phyloP scores from a whole-genome alignment of 2,113 vertebrate genomes.

The Cygnus buccinator region DNA sequence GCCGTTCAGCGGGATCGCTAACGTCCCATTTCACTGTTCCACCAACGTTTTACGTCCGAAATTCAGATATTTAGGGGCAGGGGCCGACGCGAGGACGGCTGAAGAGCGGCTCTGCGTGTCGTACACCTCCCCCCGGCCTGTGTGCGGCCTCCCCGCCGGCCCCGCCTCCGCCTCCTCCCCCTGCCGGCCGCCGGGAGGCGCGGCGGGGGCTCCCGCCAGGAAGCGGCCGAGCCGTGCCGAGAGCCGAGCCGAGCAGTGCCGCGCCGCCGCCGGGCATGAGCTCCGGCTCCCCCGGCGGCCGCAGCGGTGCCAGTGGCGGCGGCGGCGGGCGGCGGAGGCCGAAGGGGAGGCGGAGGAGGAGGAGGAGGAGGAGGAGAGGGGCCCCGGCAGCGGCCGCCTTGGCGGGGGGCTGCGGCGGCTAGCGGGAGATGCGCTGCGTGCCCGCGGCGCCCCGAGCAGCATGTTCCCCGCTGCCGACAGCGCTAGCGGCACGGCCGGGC shows the following conservation, averaged over 20 bases:
- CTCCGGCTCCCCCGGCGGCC: slow-evolving; percentile 36
- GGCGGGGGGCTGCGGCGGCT: slow-evolving; percentile 8
- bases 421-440: slow-evolving; percentile 71
- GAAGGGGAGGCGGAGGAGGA: too few relatives aligned
- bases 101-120: too few relatives aligned
- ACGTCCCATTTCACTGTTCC: not conserved
- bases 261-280: slow-evolving; percentile 61
- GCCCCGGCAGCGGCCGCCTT: slow-evolving; percentile 17
- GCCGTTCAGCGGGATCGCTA: not conserved
- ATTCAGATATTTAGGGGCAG: not conserved
- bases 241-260: too few relatives aligned
- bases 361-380: not conserved
- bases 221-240: too few relatives aligned
- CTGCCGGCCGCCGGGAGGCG: not conserved
- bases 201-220: not conserved
- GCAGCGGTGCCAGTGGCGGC: not conserved
- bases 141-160: not conserved
- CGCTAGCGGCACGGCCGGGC: slow-evolving; percentile 19
- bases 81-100: not conserved
- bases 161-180: not conserved
- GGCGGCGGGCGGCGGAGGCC: not conserved
- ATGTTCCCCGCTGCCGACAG: slow-evolving; percentile 67
- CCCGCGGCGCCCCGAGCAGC: slow-evolving; percentile 61
- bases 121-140: too few relatives aligned
- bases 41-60: not conserved